These are phyloP conservation scores for Chionodraco myersi DNA, from an alignment of 2,113 vertebrate species.

Conservation along the genomic window DNA sequence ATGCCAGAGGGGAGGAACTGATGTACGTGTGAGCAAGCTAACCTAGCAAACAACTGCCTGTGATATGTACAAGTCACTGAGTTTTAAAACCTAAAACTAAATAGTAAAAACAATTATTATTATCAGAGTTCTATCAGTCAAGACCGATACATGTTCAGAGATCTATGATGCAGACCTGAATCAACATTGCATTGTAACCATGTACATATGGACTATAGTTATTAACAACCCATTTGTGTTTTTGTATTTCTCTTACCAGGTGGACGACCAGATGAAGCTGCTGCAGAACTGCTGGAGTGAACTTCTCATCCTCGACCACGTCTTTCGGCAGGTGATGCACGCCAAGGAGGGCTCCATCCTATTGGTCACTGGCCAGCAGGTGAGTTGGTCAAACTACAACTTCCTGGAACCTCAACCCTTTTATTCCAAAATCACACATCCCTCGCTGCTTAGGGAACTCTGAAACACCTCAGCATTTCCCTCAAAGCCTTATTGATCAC, in stretches of 20 bases:
- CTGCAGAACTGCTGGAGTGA: slow-evolving; percentile 99
- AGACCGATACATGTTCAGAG: no score
- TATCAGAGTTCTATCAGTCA: no score
- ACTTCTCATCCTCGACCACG: slow-evolving; percentile 96
- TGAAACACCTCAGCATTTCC: slow-evolving; percentile 54
- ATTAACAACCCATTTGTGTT: no score
- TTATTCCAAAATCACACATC: neutral
- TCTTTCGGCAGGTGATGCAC: slow-evolving; percentile 97
- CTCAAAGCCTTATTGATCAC: slow-evolving; percentile 72
- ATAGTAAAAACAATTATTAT: no score
- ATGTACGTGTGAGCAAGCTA: slow-evolving; percentile 57
- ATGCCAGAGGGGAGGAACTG: slow-evolving; percentile 20
- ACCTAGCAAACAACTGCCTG: slow-evolving; percentile 41
- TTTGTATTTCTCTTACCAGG: slow-evolving; percentile 78
- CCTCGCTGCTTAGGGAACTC: slow-evolving; percentile 14
- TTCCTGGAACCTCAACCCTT: neutral
- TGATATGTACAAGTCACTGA: slow-evolving; percentile 43
- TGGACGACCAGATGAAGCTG: slow-evolving; percentile 99
- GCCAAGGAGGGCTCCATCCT: slow-evolving; percentile 96
- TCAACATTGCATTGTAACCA: no score
- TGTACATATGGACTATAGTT: no score
- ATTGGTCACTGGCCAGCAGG: slow-evolving; percentile 97
- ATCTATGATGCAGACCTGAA: no score
- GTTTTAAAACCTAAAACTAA: neutral
- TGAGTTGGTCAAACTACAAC: slow-evolving; percentile 77